Base-by-base conservation (phyloP, 2,888 invertebrate genomes). In the Resseliella maxima region DNA sequence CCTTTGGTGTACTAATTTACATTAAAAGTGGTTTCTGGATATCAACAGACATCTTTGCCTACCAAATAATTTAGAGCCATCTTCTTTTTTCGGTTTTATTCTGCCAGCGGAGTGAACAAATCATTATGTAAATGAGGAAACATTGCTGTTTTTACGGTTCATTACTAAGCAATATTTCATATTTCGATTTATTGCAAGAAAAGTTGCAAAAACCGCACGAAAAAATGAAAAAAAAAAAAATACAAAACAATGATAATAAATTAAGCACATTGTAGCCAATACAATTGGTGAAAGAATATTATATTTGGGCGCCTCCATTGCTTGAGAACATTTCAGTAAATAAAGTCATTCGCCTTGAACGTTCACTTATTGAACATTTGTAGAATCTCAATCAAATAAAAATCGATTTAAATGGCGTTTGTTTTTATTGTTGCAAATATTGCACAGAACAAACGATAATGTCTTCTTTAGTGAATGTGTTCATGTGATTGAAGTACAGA, bases 161-260 rank as follows among this genome's bases (percentile, higher is more conserved):
- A 72, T 72, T 72, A 72, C 35, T 27, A 72, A 72, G 72, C 72
- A 72, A 72, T 72, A 72, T n/a, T 72, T 72, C 72, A 72, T 72
- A 31, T 72, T 35, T 72, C 31, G 21, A 31, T 72, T 59, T 72
- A 72, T 72, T 31, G 72, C 18, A 59, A 24, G 31, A 72, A 27
- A 72, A 72, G 35, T 72, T 72, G 72, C 1, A 12, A 72, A 72
- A 72, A 72, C 27, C 8, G 2, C 46, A 18, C 46, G 12, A 41
- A 41, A 8, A 41, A 8, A 41, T 18, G 12, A 35, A 12, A 12
- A 35, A 27, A 12, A 6, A 12, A 15, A 31, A 72, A 72, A 72
- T 12, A 72, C 31, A 12, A 72, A 31, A 72, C 31, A 12, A 31
- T 72, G 31, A 35, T 31, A 35, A 72, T 35, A 72, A 72, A 72